Base-by-base conservation (phyloP, 2,888 invertebrate genomes). In the Dyspetes luteomarginatus region DNA sequence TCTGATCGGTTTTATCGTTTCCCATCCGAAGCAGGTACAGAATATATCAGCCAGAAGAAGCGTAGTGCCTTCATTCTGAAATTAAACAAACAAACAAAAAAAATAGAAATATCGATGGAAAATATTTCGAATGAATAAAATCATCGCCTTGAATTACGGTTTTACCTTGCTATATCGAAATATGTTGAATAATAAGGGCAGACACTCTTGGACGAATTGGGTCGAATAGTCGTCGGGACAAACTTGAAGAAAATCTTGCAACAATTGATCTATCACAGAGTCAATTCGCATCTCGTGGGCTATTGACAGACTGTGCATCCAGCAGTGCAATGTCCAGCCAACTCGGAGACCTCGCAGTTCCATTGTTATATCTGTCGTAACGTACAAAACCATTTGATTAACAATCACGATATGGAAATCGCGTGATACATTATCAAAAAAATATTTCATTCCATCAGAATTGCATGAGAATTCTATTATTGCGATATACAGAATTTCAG, bases 311-410 rank as follows among this genome's bases (percentile, higher is more conserved):
- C 97, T 97, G 88, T 97, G 95, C 94, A 97, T 97, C 98, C 98
- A 98, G 85, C 97, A 97, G 90, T 98, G 97, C 24, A 98, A 92
- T 0, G 97, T 97, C 98, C 98, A 98, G 2, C 97, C 96, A 9
- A 98, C 96, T 28, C 97, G 97, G 65, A 97, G 92, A 45, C 96
- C 96, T 76, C 97, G 94, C 36, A 98, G 93, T 90, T 98, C 98
- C 87, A 98, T 94, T 0, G 98, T 97, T 84, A 98, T 96, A 89
- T 98, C 98, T 95, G 88, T 3, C 78, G 84, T 74, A 65, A 15
- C 5, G 24, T 41, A 55, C 45, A 55, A 43, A 67, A 43, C 30
- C 1, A 9, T 76, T 75, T 72, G 19, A 69, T 69, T 65, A 26
- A 69, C 19, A 24, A 65, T 74, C 15, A n/a, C 24, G 0, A 67